Conservation (phyloP, 2,113 vertebrate genomes). For the rat (Rattus norvegicus) region DNA sequence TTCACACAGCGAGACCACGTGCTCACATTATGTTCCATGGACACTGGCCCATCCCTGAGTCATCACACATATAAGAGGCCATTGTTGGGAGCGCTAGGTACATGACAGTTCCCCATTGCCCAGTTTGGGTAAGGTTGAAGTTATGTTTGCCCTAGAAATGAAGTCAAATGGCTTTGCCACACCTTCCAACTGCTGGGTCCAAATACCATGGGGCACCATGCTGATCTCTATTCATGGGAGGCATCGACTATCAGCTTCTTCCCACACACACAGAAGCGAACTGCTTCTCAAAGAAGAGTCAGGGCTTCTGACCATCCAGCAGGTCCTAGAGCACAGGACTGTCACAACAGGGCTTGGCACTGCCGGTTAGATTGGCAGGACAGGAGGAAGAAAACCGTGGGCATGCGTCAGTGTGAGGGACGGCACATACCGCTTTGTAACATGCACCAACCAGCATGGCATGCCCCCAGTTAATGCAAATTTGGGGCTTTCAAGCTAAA, state of each 20-base stretch:
- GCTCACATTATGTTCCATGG: slow-evolving; percentile 86
- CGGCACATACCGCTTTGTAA: too few relatives aligned
- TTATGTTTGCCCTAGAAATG: slow-evolving; percentile 84
- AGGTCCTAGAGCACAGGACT: not conserved
- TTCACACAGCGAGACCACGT: slow-evolving; percentile 83
- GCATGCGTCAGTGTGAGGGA: not conserved
- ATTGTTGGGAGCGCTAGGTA: slow-evolving; percentile 87
- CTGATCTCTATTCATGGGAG: slow-evolving; percentile 52
- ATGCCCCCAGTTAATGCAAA: not conserved
- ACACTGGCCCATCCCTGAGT: slow-evolving; percentile 86
- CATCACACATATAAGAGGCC: slow-evolving; percentile 87
- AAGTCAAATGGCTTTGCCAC: slow-evolving; percentile 83
- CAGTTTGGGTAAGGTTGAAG: slow-evolving; percentile 83
- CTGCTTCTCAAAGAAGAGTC: not conserved
- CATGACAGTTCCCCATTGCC: slow-evolving; percentile 86
- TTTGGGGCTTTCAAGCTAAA: not conserved
- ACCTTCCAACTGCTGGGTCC: slow-evolving; percentile 76
- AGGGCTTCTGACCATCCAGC: not conserved
- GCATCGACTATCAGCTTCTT: not conserved
- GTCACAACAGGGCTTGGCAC: not conserved
- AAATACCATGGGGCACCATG: slow-evolving; percentile 67
- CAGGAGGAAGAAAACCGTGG: not conserved
- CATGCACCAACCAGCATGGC: not conserved
- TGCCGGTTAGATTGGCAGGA: not conserved
- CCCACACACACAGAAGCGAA: not conserved